These are phyloP conservation scores for Bradypodion ventrale DNA, from an alignment of 2,797 vertebrate genomes.

Conservation along the genomic window DNA sequence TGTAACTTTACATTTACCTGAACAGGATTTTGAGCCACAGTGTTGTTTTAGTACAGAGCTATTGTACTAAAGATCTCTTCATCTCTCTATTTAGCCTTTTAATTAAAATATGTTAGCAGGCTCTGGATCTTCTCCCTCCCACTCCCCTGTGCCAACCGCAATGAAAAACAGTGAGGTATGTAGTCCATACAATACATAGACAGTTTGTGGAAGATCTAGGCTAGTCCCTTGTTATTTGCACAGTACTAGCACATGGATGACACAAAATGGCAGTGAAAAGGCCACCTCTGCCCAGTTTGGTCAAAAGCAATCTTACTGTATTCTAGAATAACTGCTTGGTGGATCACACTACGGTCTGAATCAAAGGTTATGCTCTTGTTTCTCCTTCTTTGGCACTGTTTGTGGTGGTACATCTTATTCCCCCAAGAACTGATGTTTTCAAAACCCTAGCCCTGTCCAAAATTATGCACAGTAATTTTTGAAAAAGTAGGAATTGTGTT, in stretches of 20 bases:
- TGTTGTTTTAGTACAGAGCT: background rate
- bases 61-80: background rate
- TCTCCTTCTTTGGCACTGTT: background rate
- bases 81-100: background rate
- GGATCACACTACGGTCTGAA: background rate
- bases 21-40: background rate
- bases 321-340: background rate
- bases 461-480: background rate
- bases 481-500: background rate
- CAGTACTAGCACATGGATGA: too few relatives aligned
- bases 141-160: background rate
- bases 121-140: background rate
- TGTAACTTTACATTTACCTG: too few relatives aligned
- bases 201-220: background rate
- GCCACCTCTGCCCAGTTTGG: background rate
- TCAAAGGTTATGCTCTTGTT: background rate
- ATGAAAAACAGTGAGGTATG: background rate
- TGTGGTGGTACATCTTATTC: background rate
- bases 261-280: background rate
- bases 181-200: too few relatives aligned
- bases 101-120: background rate
- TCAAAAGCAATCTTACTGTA: too few relatives aligned
- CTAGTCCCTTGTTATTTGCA: background rate
- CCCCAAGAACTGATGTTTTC: too few relatives aligned
- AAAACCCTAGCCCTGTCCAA: background rate